Conservation (phyloP, 2,113 vertebrate species). For the Platanista minor region DNA sequence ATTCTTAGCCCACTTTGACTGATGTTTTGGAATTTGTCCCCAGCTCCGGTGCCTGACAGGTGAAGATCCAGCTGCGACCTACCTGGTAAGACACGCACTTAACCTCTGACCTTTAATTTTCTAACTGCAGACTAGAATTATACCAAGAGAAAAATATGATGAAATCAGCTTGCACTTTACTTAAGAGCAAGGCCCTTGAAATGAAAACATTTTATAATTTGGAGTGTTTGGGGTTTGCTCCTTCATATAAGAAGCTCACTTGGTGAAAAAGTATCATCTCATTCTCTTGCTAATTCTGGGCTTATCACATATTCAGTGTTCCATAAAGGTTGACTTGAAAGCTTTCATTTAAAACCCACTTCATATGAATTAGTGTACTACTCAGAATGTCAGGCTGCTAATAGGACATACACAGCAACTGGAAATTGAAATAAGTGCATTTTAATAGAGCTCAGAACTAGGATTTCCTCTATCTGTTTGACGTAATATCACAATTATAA, state of each 20-base stretch:
- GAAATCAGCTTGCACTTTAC: neutral
- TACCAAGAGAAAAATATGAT: neutral
- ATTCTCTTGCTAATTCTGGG: constrained; percentile 73
- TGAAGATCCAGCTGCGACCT: neutral
- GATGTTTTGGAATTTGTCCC: neutral
- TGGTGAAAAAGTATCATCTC: constrained; percentile 70
- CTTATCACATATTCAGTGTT: constrained; percentile 77
- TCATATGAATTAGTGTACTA: constrained; percentile 75
- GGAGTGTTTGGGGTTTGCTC: neutral
- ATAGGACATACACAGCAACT: constrained; percentile 71
- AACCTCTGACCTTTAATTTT: constrained; percentile 46
- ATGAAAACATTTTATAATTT: constrained; percentile 47
- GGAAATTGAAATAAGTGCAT: constrained; percentile 75
- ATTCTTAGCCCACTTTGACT: neutral
- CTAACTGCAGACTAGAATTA: neutral
- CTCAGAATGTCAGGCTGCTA: constrained; percentile 74
- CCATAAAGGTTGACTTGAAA: constrained; percentile 79
- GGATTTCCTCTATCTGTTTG: constrained; percentile 74
- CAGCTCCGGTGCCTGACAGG: neutral
- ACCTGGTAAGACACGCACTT: neutral
- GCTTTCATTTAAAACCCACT: constrained; percentile 79
- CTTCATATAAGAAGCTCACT: neutral
- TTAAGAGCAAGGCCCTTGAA: constrained; percentile 7
- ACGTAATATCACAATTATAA: constrained; percentile 71
- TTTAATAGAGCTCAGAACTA: constrained; percentile 74